Evolutionary conservation across 2,888 invertebrate species (phyloP).

Genomic region (Calameuta pallipes): DNA sequence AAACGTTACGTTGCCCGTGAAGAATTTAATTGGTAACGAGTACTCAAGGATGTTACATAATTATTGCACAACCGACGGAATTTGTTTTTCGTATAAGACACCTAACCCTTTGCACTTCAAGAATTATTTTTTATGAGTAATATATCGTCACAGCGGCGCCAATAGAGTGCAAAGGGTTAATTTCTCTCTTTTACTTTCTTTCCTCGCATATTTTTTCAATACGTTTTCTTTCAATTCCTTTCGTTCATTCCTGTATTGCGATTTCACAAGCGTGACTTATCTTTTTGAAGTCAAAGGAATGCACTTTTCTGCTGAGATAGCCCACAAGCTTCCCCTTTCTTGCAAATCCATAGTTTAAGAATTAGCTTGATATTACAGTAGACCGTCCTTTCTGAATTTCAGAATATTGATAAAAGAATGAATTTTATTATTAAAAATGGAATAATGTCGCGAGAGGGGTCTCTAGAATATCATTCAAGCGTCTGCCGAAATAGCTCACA

Average conservation of each 20-base stretch:
- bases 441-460: no score
- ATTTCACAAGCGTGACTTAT: background rate
- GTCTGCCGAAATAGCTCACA: constrained; percentile 18
- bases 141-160: no score
- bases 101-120: background rate
- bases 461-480: background rate
- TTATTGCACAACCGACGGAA: background rate
- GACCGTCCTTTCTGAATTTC: background rate
- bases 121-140: no score
- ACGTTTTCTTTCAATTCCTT: background rate
- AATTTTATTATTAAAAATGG: background rate
- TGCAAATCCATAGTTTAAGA: background rate
- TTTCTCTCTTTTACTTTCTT: background rate
- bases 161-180: background rate
- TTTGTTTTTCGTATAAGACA: background rate
- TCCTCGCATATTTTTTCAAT: background rate
- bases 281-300: background rate
- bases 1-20: background rate
- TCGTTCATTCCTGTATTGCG: background rate
- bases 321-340: background rate
- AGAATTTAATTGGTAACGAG: background rate
- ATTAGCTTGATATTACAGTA: background rate
- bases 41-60: background rate
- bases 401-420: background rate
- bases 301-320: background rate